Evolutionary conservation across 2,888 invertebrate species (phyloP), one percentile per base, ranked within the genome.

Genomic region (Deilephila porcellus): DNA sequence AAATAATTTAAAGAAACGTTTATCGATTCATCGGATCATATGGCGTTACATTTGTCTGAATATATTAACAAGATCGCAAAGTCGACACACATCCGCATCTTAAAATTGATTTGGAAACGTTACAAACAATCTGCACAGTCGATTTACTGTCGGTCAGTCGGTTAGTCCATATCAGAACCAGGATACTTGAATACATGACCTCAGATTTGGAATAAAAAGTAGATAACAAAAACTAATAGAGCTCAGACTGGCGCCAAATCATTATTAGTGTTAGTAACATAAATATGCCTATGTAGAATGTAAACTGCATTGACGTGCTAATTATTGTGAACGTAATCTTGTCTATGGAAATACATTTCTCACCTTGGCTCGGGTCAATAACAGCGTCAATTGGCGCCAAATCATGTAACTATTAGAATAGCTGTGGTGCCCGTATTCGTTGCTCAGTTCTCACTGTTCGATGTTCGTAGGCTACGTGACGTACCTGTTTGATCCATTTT

Each of bases 361-460:
- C 82, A 89, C 91, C 91, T 92, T 91, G 89, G 81, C 79, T 81
- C 85, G 84, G 89, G 88, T 89, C 88, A 88, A 88, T 86, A 87
- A 81, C 88, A 83, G 83, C 79, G 79, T 76, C 80, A 85, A 83
- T 83, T 67, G 67, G 67, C 67, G 52, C 67, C 67, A 17, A 67
- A 52, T 45, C 6, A 25, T 52, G 25, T 45, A 67, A 45, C 11
- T 45, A 63, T 63, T n/a, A 29, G 52, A 5, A 52, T 67, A 78
- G 84, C 82, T 81, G 83, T 81, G 82, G 82, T 83, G 85, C 81
- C 80, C 74, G 29, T 45, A 52, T 71, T 70, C 53, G 59, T 62
- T 45, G 25, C 17, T 11, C 11, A 14, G 11, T 14, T 11, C 45
- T 45, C 45, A 45, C 45, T 14, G 11, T 45, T 45, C 45, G 45